Evolutionary conservation across 2,113 vertebrate species (phyloP), one percentile per base, ranked within the genome.

Genomic region (Salvator merianae): DNA sequence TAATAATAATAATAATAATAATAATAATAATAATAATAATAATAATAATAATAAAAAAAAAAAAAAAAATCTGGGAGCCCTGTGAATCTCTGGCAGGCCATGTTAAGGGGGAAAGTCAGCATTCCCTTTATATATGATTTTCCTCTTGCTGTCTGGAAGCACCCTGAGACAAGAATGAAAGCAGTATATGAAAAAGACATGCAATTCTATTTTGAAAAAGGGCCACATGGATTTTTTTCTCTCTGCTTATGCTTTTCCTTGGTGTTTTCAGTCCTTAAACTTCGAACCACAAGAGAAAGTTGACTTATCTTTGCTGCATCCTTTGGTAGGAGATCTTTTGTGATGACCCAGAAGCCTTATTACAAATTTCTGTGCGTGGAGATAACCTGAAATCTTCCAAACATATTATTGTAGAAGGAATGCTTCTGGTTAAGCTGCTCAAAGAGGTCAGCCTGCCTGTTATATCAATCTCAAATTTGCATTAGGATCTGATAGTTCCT

Each of bases 201-300:
- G 38, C 43, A 73, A 43, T 73, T 73, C 38, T 47, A 22, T 73
- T 7, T 65, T 26, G 10, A 24, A 65, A 65, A 65, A 65, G 62
- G 28, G 24, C 16, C 73, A 75, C 59, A 38, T 50, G 13, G 28
- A 72, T 82, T 50, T 40, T 82, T 82, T 90, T 36, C 73, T n/a
- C 50, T 30, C n/a, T 7, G 28, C 20, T 34, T 70, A 5, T 22
- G 28, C 24, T 55, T 40, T 20, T 36, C 9, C n/a, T 38, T 14
- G 22, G 24, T 28, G 22, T 68, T 30, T 38, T 81, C 30, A n/a
- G 7, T 18, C 32, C 63, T 32, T 43, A 73, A 74, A 32, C 18
- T 63, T 74, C 32, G 74, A 73, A 32, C 30, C 70, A 43, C 34
- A 30, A 69, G 53, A 73, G 36, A 9, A 43, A 59, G 8, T n/a